phyloP scores from a whole-genome alignment of 2,888 invertebrate species.

The Conistra vaccinii region DNA sequence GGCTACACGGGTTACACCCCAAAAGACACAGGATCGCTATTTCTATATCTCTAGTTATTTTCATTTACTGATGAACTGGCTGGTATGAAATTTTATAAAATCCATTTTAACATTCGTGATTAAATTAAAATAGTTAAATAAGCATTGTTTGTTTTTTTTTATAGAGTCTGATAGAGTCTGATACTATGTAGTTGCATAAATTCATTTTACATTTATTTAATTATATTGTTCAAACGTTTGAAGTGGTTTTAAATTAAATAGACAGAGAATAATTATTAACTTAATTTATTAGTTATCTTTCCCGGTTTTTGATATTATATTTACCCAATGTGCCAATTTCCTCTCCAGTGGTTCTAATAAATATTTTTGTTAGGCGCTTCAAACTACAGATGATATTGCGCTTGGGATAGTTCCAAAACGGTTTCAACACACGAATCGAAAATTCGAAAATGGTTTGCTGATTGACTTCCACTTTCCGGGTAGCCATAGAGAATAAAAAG shows the following conservation, averaged over 20 bases:
- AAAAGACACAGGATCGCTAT: neutral
- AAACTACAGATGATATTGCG: conserved; percentile 29
- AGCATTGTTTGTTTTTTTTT: neutral
- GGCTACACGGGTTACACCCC: no score
- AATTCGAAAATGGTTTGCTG: neutral
- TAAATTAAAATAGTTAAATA: neutral
- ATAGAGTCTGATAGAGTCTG: neutral
- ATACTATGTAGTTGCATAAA: neutral
- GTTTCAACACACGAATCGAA: neutral
- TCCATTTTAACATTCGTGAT: neutral
- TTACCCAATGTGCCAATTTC: conserved; percentile 21
- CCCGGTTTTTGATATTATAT: neutral
- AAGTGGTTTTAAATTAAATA: neutral
- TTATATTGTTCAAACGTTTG: neutral
- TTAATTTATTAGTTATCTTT: neutral
- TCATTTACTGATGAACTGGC: neutral
- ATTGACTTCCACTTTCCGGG: neutral
- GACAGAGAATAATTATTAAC: no score
- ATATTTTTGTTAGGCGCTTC: conserved; percentile 47
- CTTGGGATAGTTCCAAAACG: conserved; percentile 45
- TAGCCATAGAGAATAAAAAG: neutral
- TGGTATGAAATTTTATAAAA: neutral
- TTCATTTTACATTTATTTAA: neutral
- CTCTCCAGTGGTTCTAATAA: conserved; percentile 25
- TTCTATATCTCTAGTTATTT: neutral